Evolutionary conservation across 2,888 invertebrate species (phyloP).

Genomic region (Imbricaverruca yamaguchii): DNA sequence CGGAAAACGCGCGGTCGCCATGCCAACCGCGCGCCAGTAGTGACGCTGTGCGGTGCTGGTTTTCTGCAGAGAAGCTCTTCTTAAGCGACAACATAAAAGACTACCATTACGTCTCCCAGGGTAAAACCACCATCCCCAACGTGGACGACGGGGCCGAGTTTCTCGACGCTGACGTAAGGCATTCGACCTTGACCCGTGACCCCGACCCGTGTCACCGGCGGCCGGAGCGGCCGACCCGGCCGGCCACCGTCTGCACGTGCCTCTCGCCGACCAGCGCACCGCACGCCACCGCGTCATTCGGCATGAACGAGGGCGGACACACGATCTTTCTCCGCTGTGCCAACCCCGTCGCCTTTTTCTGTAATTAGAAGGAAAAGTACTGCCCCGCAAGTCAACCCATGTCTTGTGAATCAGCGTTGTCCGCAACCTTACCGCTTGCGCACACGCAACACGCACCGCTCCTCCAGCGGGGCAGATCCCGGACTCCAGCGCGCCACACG

Average conservation of each 20-base stretch:
- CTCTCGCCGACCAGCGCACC: no score
- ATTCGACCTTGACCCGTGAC: neutral
- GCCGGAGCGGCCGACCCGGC: no score
- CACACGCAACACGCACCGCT: no score
- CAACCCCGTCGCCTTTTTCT: no score
- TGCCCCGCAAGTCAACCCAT: no score
- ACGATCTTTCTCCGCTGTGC: no score
- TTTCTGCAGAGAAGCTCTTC: conserved; percentile 41
- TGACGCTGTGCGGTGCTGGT: neutral
- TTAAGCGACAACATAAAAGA: conserved; percentile 44
- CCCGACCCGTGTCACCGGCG: neutral
- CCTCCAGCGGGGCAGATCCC: no score
- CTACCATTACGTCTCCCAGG: conserved; percentile 52
- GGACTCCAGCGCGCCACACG: no score
- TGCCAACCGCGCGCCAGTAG: neutral
- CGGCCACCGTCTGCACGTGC: no score
- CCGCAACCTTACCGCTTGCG: no score
- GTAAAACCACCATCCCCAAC: conserved; percentile 62
- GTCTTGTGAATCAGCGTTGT: no score
- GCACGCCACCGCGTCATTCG: neutral
- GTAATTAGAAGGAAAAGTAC: no score
- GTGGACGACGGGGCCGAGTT: conserved; percentile 88
- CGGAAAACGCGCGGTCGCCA: neutral
- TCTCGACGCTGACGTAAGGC: conserved; percentile 54
- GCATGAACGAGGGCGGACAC: neutral